Percentiles rank a stretch among this genome's conserved stretches.
phyloP scores from a whole-genome alignment of 2,888 invertebrate genomes.

The Cataglyphis rosenhaueri region DNA sequence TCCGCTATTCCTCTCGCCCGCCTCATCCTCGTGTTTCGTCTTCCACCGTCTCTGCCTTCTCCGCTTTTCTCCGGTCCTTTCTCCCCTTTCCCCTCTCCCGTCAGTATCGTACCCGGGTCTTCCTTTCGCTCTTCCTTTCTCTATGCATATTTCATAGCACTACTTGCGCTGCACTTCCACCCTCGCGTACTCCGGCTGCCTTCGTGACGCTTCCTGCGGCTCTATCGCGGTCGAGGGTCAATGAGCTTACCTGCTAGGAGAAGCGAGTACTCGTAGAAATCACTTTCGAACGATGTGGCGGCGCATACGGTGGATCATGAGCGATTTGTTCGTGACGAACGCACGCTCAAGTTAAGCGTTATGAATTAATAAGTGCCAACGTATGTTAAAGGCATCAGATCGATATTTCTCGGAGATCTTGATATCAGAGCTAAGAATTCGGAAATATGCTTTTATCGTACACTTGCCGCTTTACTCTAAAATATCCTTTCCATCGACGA shows the following conservation, averaged over 20 bases:
- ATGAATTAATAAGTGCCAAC: constrained; percentile 53
- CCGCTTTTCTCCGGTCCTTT: not conserved
- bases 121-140: constrained; percentile 54
- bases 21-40: constrained; percentile 40
- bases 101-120: constrained; percentile 34
- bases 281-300: constrained; percentile 54
- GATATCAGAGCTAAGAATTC: not conserved
- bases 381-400: constrained; percentile 31
- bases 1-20: constrained; percentile 38
- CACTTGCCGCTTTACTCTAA: not conserved
- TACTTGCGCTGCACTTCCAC: constrained; percentile 64
- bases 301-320: constrained; percentile 29
- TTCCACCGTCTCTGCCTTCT: constrained; percentile 32
- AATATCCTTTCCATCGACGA: constrained; percentile 9
- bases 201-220: constrained; percentile 64
- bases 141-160: constrained; percentile 70
- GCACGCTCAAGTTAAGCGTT: constrained; percentile 33
- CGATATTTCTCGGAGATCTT: constrained; percentile 32
- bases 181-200: constrained; percentile 60
- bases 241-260: constrained; percentile 53
- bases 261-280: constrained; percentile 47
- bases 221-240: constrained; percentile 61
- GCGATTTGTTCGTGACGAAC: constrained; percentile 42
- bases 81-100: constrained; percentile 7
- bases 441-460: not conserved